Conservation (phyloP, 2,113 vertebrate genomes). For the Mystacornis crossleyi region DNA sequence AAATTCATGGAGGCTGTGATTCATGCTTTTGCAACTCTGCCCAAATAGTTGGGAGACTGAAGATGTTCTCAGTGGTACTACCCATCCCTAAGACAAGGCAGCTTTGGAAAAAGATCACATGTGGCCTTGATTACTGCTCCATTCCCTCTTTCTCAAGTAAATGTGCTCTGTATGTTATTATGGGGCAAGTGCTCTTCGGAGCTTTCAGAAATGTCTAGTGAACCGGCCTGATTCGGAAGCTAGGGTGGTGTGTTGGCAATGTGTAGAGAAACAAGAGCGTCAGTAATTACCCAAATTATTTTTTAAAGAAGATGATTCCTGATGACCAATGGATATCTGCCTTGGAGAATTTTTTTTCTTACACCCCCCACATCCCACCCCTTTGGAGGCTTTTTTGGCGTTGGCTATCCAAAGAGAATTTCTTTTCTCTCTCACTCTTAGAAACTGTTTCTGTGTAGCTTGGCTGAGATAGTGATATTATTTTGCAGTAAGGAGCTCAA, state of each 20-base stretch:
- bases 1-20: neutral
- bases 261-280: neutral
- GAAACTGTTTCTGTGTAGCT: neutral
- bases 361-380: accelerated
- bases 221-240: neutral
- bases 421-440: neutral
- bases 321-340: neutral
- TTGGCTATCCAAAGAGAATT: neutral
- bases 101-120: neutral
- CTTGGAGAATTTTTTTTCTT: neutral
- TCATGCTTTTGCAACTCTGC: neutral
- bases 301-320: neutral
- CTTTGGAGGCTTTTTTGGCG: neutral
- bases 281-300: neutral
- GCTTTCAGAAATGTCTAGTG: neutral
- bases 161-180: neutral
- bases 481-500: neutral
- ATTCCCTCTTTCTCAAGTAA: neutral
- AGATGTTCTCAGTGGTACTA: neutral
- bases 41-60: neutral
- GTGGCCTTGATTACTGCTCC: neutral
- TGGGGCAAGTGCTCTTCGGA: neutral
- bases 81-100: neutral
- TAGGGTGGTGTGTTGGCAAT: neutral
- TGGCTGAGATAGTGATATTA: neutral